These are phyloP conservation scores for Cuniculus paca DNA, from an alignment of 2,797 vertebrate species.

Conservation along the genomic window DNA sequence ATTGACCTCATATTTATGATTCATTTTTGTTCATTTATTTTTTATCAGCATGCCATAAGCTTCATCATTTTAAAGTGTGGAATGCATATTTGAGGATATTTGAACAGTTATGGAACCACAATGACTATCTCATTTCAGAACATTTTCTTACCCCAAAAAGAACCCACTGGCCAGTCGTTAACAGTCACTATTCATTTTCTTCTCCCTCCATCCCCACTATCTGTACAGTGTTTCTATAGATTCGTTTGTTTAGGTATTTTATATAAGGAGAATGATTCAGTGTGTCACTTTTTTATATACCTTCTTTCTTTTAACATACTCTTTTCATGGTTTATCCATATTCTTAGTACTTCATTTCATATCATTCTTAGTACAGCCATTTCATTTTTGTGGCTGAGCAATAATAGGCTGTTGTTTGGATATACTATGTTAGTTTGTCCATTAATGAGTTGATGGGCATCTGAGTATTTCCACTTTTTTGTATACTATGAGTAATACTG, in stretches of 20 bases:
- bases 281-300: background rate
- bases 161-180: background rate
- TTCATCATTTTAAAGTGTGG: background rate
- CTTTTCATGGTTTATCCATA: background rate
- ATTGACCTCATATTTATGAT: background rate
- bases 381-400: background rate
- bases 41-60: background rate
- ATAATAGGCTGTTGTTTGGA: background rate
- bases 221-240: background rate
- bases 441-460: background rate
- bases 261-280: background rate
- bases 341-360: background rate
- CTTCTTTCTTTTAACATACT: background rate
- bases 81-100: background rate
- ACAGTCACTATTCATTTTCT: background rate
- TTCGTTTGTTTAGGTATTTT: background rate
- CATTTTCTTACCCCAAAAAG: background rate
- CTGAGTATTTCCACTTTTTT: background rate
- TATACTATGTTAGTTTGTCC: background rate
- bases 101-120: background rate
- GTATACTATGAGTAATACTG: background rate
- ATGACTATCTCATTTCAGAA: background rate
- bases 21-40: background rate
- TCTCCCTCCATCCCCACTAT: rapidly evolving
- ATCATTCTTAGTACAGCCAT: too few relatives aligned